Base-by-base conservation (phyloP, 2,888 invertebrate genomes). In the Lepeophtheirus nordmannii region DNA sequence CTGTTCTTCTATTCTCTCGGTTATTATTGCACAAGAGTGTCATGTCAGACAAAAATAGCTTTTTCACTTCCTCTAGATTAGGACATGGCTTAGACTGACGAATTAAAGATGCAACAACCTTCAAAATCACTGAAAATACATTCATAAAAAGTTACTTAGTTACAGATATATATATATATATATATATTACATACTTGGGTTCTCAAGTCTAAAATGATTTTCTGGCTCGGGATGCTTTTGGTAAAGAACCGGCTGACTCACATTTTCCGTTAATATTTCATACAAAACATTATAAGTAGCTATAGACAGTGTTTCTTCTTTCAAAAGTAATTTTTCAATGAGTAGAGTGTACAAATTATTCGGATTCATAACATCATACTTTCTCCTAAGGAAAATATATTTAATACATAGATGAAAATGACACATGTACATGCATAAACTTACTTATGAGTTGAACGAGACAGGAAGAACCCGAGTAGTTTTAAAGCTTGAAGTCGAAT, bases 211-310 rank as follows among this genome's bases (percentile, higher is more conserved):
- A 78, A 88, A 92, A 75, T 90, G 89, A 69, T 88, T 88, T 78
- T 96, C 94, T 17, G 94, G 93, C 76, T 94, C 94, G 0, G 92
- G 86, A 76, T 96, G 96, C 74, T 87, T 85, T 40, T 89, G 88
- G 76, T 92, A 93, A 63, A 90, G 80, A 72, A 94, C 89, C 78
- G 93, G 92, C 75, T 92, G 89, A 70, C 89, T 90, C 71, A 98
- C 91, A 74, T 93, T 89, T 77, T 98, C 97, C 5, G 94, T 94
- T 81, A 98, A 85, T 75, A 96, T 88, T 83, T 99, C 98, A 79
- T 93, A 97, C 62, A 99, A 83, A 70, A 92, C 94, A 80, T 97
- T 97, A 82, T 99, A 99, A 1, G 92, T 94, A 62, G 94, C 87
- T 77, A 97, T 80, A 63, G 93, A 85, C 67, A 99, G 81, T 11